Conservation (phyloP, 2,888 invertebrate species). For the Minunthozetes semirufus region DNA sequence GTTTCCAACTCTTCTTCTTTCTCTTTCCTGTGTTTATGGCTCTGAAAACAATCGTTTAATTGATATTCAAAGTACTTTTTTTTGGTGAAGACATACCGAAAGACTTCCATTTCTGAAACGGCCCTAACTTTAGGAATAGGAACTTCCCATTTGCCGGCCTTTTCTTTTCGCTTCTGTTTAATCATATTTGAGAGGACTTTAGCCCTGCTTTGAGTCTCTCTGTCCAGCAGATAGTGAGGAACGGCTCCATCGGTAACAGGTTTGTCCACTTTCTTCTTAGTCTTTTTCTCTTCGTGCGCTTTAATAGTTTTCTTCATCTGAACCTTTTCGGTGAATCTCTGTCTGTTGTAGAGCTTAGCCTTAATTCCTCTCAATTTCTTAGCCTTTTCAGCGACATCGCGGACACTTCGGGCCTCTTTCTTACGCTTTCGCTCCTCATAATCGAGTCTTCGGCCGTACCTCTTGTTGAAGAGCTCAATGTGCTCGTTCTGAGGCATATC, state of each 20-base stretch:
- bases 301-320: conserved; percentile 98
- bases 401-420: conserved; percentile 86
- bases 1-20: conserved; percentile 93
- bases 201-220: conserved; percentile 85
- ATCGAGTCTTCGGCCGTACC: conserved; percentile 91
- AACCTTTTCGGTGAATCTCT: conserved; percentile 94
- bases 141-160: conserved; percentile 99
- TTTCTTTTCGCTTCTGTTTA: conserved; percentile 98
- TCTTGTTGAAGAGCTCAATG: conserved; percentile 93
- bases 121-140: conserved; percentile 97
- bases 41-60: conserved; percentile 51
- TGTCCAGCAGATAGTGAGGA: conserved; percentile 92
- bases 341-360: conserved; percentile 94
- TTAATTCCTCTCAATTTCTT: conserved; percentile 87
- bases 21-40: conserved; percentile 84
- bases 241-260: conserved; percentile 81
- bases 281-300: conserved; percentile 90
- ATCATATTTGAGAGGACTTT: conserved; percentile 98
- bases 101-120: conserved; percentile 93
- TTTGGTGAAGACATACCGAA: conserved; percentile 50
- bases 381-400: conserved; percentile 82
- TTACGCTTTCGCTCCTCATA: conserved; percentile 96
- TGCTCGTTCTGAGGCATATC: conserved; percentile 98
- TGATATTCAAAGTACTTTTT: no score
- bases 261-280: conserved; percentile 70